A percentile compares a stretch with the other conserved stretches of the same genome.
Evolutionary conservation across 2,888 invertebrate species (phyloP).

Genomic region (Lapara coniferarum): DNA sequence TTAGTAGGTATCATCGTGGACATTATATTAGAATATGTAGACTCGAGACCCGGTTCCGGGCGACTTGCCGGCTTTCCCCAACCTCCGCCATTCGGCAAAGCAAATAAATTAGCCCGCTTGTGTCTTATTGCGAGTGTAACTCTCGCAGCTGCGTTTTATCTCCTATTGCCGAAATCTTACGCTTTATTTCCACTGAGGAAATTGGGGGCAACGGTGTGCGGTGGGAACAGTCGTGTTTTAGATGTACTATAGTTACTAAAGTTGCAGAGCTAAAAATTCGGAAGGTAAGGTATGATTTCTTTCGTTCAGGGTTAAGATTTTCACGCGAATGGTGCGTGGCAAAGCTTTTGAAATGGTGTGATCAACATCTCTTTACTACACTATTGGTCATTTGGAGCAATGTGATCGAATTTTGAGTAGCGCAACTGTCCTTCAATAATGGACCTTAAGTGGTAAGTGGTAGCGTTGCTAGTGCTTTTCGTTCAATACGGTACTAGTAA

Average conservation of each 20-base stretch:
- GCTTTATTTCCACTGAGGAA: conserved; percentile 4
- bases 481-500: no score
- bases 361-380: no score
- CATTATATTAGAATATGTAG: conserved; percentile 1
- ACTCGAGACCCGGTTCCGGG: not conserved
- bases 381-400: no score
- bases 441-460: no score
- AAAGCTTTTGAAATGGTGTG: no score
- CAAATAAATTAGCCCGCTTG: conserved; percentile 27
- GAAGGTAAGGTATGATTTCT: no score
- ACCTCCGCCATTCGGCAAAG: not conserved
- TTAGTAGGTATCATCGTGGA: not conserved
- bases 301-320: no score
- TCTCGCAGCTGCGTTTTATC: conserved; percentile 22
- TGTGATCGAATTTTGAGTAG: no score
- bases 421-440: no score
- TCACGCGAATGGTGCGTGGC: no score
- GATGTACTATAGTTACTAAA: not conserved
- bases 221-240: not conserved
- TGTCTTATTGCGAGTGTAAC: conserved; percentile 18
- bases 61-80: not conserved
- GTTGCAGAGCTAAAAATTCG: not conserved
- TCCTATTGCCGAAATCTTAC: conserved; percentile 22
- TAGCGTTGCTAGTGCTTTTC: no score
- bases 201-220: not conserved